Evolutionary conservation across 2,797 vertebrate genomes (phyloP), one percentile per base, ranked within the genome.

Genomic region (Phrynocephalus guinanensis): DNA sequence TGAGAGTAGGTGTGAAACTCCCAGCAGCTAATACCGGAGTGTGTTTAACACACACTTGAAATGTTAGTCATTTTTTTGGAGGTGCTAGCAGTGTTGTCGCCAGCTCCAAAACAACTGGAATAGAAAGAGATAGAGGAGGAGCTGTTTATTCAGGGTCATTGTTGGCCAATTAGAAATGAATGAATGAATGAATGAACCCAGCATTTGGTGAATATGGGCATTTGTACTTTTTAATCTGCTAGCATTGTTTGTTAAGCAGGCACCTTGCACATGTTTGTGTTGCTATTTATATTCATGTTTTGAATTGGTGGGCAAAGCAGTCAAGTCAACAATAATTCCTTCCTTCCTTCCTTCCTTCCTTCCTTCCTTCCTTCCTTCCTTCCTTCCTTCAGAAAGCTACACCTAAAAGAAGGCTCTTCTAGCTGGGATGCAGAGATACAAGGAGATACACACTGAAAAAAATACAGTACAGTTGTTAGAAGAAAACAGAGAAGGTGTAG

Each of bases 11-110:
- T 88, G 94, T 93, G 92, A 91, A 90, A 92, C 87, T 86, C 89
- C 91, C 92, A 93, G 94, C 92, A 91, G 91, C 92, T 93, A 91
- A 82, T 84, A 68, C 73, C 88, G 90, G 90, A 91, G 92, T 79
- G 89, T 88, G 92, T 91, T 87, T 86, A 91, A 94, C 87, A 92
- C 13, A 80, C 68, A 80, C 48, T 89, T 90, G 84, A 85, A 91
- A 83, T 18, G 33, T 80, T 87, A 86, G 87, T 92, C 91, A 90
- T 91, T 93, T 66, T 85, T 90, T 63, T 79, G 85, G 87, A 87
- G 33, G 85, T 7, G 0, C 75, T 95, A 38, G 60, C 50, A 86
- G 82, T 79, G 0, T 0, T 72, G 92, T 92, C 84, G 88, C 91
- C 84, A 85, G 87, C 71, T 93, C 79, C 86, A 79, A 93, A 92